Conservation (phyloP, 2,113 vertebrate species). For the Nothocercus nigrocapillus region DNA sequence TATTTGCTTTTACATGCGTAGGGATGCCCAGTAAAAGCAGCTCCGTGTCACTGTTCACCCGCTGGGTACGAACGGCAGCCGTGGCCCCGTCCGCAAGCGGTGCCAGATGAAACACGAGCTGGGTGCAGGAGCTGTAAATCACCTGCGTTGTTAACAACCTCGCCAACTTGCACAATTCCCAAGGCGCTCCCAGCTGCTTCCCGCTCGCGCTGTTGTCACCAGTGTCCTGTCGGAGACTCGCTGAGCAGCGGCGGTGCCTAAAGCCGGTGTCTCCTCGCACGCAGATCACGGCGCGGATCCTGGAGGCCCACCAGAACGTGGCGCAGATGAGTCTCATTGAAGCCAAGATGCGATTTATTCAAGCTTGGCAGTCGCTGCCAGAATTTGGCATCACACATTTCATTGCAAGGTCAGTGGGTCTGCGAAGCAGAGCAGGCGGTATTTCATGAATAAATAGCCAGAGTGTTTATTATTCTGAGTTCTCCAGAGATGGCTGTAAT, state of each 20-base stretch:
- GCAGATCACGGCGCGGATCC: slow-evolving; percentile 94
- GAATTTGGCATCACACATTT: slow-evolving; percentile 99
- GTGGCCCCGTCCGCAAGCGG: background rate
- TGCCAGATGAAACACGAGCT: background rate
- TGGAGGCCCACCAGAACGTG: slow-evolving; percentile 98
- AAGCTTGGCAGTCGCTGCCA: slow-evolving; percentile 97
- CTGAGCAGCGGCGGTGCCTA: background rate
- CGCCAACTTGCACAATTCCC: background rate
- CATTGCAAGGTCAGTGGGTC: slow-evolving; percentile 86
- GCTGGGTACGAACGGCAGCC: background rate
- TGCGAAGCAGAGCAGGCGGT: background rate
- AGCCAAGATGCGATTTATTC: slow-evolving; percentile 98
- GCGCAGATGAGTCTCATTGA: slow-evolving; percentile 99
- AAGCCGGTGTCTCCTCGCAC: slow-evolving; percentile 14
- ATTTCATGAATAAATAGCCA: rapidly evolving
- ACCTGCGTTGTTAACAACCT: background rate
- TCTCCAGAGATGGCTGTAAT: background rate
- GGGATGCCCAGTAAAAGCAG: background rate
- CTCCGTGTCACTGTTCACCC: background rate
- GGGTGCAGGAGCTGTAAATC: background rate
- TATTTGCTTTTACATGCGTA: background rate
- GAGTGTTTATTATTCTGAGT: background rate
- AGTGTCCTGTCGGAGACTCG: background rate
- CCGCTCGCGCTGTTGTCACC: background rate
- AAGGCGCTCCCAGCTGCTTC: background rate